Conservation (phyloP, 2,113 vertebrate species). For the Percina caprodes region DNA sequence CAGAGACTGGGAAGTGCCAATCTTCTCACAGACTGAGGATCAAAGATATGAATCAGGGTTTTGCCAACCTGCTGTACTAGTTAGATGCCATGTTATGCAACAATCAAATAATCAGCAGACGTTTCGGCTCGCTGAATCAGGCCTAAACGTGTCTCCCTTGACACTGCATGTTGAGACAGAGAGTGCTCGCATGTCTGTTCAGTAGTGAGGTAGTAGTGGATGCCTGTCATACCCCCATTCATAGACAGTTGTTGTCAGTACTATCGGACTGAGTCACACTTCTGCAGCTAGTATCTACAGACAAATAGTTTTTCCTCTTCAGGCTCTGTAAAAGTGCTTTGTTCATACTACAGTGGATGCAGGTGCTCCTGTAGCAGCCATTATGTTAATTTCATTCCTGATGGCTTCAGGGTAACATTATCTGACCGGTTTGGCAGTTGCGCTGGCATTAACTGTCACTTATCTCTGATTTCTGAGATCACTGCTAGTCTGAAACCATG, state of each 20-base stretch:
- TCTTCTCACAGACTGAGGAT: background rate
- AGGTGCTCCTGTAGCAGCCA: background rate
- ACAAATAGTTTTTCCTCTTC: background rate
- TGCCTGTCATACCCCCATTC: constrained; percentile 13
- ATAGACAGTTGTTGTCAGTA: constrained; percentile 13
- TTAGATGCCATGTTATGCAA: background rate
- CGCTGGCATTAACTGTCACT: background rate
- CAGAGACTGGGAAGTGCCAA: background rate
- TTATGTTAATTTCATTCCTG: constrained; percentile 9
- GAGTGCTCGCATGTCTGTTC: background rate
- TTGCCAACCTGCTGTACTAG: background rate
- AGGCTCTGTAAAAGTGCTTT: constrained; percentile 6
- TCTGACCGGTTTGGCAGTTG: background rate
- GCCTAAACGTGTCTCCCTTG: constrained; percentile 18
- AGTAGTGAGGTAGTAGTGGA: constrained; percentile 12
- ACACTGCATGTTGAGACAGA: constrained; percentile 41
- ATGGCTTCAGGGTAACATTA: background rate
- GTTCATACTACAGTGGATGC: background rate
- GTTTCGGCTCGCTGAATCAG: constrained; percentile 20
- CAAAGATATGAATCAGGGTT: constrained; percentile 1
- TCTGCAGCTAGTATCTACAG: constrained; percentile 1
- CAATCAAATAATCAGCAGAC: constrained; percentile 31
- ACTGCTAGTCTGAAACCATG: background rate
- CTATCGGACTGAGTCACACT: constrained; percentile 50
- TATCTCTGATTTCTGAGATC: background rate